Conservation (phyloP, 2,888 invertebrate species). For the Brenthis hecate region DNA sequence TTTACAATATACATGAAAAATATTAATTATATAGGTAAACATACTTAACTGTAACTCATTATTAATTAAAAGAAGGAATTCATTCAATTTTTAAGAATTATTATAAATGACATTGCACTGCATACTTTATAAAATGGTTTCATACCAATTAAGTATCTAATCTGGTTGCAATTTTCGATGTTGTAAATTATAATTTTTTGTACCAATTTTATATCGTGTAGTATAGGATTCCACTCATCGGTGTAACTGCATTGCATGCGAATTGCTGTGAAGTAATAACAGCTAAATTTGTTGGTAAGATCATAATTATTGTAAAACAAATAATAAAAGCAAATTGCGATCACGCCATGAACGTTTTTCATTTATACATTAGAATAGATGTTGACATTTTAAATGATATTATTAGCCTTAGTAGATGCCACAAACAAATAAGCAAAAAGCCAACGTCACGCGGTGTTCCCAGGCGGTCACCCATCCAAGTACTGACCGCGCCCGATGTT, state of each 20-base stretch:
- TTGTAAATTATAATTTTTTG: conserved; percentile 33
- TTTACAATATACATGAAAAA: too few relatives aligned
- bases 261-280: conserved; percentile 10
- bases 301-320: conserved; percentile 31
- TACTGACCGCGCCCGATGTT: conserved; percentile 76
- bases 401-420: too few relatives aligned
- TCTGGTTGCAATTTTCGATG: conserved; percentile 8
- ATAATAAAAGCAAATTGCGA: conserved; percentile 38
- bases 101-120: conserved; percentile 1
- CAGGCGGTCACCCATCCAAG: conserved; percentile 72
- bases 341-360: conserved; percentile 31
- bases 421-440: conserved; percentile 40
- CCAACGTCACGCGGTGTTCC: conserved; percentile 54
- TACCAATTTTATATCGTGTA: conserved; percentile 34
- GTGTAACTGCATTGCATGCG: conserved; percentile 25
- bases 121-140: background rate
- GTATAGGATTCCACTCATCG: conserved; percentile 22
- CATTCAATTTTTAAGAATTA: background rate
- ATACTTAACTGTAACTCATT: background rate
- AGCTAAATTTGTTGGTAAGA: conserved; percentile 15
- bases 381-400: too few relatives aligned
- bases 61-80: background rate
- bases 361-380: conserved; percentile 11
- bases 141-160: background rate
- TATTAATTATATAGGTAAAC: too few relatives aligned